Evolutionary conservation across 1,140 invertebrate genomes (phyloP), one percentile per base, ranked within the genome.

Genomic region (Zaprionus nigranus): DNA sequence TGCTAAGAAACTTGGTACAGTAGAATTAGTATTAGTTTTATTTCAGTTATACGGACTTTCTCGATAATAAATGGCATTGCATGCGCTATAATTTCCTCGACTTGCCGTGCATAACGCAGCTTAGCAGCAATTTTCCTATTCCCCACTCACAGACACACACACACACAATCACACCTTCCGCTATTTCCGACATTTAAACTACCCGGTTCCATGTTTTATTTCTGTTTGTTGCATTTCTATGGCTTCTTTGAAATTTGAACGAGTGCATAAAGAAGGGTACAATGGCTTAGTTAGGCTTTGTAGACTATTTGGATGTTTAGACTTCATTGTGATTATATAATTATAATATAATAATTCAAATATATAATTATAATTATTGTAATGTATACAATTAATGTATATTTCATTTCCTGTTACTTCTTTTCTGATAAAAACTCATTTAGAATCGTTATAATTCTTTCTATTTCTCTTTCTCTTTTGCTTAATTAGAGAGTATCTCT

Each of bases 91-190:
- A 63, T 63, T 78, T 71, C 54, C 30, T 54, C 36, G 28, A 65
- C 26, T 58, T 61, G 54, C 43, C 34, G 68, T 70, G 74, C 66
- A 88, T 83, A 87, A 87, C 53, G 61, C 72, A 80, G 80, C 78
- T 90, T 72, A 74, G 66, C 57, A 51, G 40, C 58, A 64, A 71
- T 87, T 85, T 85, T 82, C 66, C 80, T 53, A 40, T 28, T 58
- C n/a, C 51, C 58, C 34, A 61, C 40, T n/a, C 57, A 51, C 40
- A 17, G 15, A 43, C 40, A 17, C 2, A 46, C 40, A 43, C 40
- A 43, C 40, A 20, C n/a, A 46, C 40, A 46, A 6, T 46, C 51
- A 64, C 61, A 36, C 53, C 24, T 61, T 58, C 24, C 56, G 65
- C 59, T 67, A 22, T 54, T 67, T 51, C 57, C 57, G 68, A 26